Base-by-base conservation (phyloP, 1,140 invertebrate species). In the Trachelipus rathkii region DNA sequence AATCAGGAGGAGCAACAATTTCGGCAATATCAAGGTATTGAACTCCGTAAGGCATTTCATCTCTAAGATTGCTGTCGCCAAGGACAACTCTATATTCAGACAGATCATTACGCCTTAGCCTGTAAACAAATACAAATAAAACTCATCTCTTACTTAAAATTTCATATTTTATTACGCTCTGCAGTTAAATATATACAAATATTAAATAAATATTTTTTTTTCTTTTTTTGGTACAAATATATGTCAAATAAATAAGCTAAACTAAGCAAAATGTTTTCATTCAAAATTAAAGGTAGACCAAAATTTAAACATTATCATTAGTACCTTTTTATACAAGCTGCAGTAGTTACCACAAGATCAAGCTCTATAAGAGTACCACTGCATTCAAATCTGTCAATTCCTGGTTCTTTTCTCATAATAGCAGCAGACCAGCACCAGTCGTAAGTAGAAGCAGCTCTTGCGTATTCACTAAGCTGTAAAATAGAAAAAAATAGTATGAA, bases 371-470 rank as follows among this genome's bases (percentile, higher is more conserved):
- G 71, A 10, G 80, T 74, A 0, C 78, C 80, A 0, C 75, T 71
- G 44, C 80, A 81, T 7, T 80, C 33, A 69, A 78, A 81, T 46
- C 72, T 71, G 44, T 71, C 53, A 6, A 45, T 45, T 0, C 73
- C 74, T 15, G 15, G 15, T 23, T 72, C 71, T 19, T 71, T 44
- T 24, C 72, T 71, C 80, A 81, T 75, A 67, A 81, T 60, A 67
- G 80, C 80, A 11, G 78, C 76, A 43, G 77, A 46, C 80, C 80
- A 81, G 44, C 80, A 81, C 74, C 73, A 81, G 44, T 78, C 73
- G 46, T 80, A 69, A 19, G 80, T 79, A 3, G 76, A 74, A 0
- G 78, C 77, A 13, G 73, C 74, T 44, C 11, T 23, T 44, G 70
- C 15, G 8, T 71, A 23, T 71, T 43, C 10, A 44, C 24, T 71